Evolutionary conservation across 2,113 vertebrate species (phyloP), one percentile per base, ranked within the genome.

Genomic region (Ammodramus savannarum): DNA sequence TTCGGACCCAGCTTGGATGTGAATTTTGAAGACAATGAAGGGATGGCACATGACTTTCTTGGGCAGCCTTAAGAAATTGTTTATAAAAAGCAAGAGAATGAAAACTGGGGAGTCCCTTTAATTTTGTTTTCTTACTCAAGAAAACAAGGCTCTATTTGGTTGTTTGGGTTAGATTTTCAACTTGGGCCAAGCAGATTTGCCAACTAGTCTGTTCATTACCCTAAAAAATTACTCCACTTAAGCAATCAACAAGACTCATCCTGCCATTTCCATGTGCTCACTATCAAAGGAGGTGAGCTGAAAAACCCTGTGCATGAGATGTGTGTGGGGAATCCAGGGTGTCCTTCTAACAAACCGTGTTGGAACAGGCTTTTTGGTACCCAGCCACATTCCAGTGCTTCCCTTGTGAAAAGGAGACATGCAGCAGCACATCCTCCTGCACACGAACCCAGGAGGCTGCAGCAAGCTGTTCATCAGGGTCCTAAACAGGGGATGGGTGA

Each of bases 341-440:
- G 86, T 94, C 92, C 92, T 95, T 96, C 92, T 88, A 95, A 85
- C 59, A 86, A 75, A 83, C 91, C 38, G 1, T 93, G 92, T 96
- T 96, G 84, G 44, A 39, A 94, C 96, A 97, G 74, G 95, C 39
- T 82, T 87, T 81, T 89, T 93, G 95, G 89, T 96, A 68, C 89
- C 75, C 8, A 3, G 93, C 92, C 94, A 92, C 94, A 94, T 97
- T 96, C 96, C 95, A 92, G 89, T 18, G 41, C 90, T 97, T 95
- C 96, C 96, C 85, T 97, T 97, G 69, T 89, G 95, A 96, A 96
- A 97, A 79, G 46, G 63, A 96, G 87, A 77, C 96, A 76, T 83
- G 94, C 90, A 80, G 77, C 77, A 94, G 90, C 96, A 93, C 58
- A 95, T 94, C 87, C 87, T 94, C 80, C 44, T 22, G 57, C 85